These are phyloP conservation scores for Acanthosepion esculentum DNA, from an alignment of 2,888 invertebrate species.

Conservation along the genomic window DNA sequence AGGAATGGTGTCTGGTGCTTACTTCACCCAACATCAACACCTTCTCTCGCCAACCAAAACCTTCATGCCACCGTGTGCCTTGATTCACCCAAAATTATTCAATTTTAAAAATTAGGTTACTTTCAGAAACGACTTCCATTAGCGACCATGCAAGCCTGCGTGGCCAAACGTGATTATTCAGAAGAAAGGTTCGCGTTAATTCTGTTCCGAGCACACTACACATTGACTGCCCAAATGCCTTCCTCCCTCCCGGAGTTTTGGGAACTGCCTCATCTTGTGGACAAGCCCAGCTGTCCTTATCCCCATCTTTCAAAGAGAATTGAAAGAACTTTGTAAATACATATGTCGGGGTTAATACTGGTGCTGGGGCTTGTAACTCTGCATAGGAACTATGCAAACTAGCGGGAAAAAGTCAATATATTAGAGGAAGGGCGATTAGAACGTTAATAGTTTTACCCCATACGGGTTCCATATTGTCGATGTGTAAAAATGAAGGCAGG, in stretches of 20 bases:
- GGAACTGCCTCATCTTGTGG: not conserved
- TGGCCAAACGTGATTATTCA: not conserved
- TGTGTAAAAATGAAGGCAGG: too few species aligned
- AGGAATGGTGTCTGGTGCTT: not conserved
- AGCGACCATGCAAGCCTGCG: not conserved
- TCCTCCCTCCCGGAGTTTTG: not conserved
- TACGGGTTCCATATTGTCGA: too few species aligned
- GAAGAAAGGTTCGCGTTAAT: not conserved
- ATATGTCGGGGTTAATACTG: not conserved
- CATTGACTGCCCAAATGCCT: not conserved
- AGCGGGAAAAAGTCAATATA: too few species aligned
- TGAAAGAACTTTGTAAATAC: not conserved
- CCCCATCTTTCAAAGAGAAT: not conserved
- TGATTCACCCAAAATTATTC: not conserved
- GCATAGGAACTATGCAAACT: too few species aligned
- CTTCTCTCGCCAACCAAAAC: not conserved
- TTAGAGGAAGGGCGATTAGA: too few species aligned
- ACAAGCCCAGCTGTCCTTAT: not conserved
- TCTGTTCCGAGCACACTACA: not conserved
- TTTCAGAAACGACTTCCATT: not conserved
- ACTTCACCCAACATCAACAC: not conserved
- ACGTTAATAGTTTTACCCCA: too few species aligned
- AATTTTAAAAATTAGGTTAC: conserved; percentile 33
- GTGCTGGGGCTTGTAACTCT: not conserved
- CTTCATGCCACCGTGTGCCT: not conserved